Evolutionary conservation across 2,888 invertebrate species (phyloP), one percentile per base, ranked within the genome.

Genomic region (Mimumesa dahlbomi): DNA sequence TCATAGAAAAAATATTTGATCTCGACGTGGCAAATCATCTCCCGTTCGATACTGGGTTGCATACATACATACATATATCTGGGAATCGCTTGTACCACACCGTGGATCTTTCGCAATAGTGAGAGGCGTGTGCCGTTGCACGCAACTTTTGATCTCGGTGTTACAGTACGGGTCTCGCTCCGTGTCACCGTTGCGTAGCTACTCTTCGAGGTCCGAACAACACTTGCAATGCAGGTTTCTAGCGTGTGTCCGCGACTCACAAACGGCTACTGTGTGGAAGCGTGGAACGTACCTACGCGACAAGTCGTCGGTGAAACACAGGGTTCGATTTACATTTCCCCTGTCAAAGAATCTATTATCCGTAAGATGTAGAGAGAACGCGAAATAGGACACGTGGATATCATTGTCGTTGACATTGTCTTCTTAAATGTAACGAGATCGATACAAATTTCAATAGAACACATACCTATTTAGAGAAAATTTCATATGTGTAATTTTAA

Each of bases 81-180:
- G 70, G 54, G 61, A 71, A 77, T 64, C 68, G 67, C 58, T 31
- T 29, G 36, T 34, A 42, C n/a, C n/a, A n/a, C 59, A 46, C 31
- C 52, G 57, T 43, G 54, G 68, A 53, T 53, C 67, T 82, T 77
- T 80, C 82, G 77, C 82, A 82, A 82, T 80, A 82, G 82, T 83
- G 83, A 83, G 83, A 83, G 81, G 83, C 78, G 82, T 82, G 78
- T 80, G 78, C 81, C 74, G 62, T 76, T 78, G 82, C 79, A 77
- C 77, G 78, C 73, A 77, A 65, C 77, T 77, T 77, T 77, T 76
- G 69, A 73, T 76, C 74, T 71, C 67, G 6, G 42, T 38, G 46
- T 21, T 18, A n/a, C 31, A 34, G 13, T 9, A 40, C 45, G 19
- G 58, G 49, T 58, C 62, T 58, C 14, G 64, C 48, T 57, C 38